Evolutionary conservation across 2,797 vertebrate genomes (phyloP), one percentile per base, ranked within the genome.

Genomic region (Bryconaethiops microstoma): DNA sequence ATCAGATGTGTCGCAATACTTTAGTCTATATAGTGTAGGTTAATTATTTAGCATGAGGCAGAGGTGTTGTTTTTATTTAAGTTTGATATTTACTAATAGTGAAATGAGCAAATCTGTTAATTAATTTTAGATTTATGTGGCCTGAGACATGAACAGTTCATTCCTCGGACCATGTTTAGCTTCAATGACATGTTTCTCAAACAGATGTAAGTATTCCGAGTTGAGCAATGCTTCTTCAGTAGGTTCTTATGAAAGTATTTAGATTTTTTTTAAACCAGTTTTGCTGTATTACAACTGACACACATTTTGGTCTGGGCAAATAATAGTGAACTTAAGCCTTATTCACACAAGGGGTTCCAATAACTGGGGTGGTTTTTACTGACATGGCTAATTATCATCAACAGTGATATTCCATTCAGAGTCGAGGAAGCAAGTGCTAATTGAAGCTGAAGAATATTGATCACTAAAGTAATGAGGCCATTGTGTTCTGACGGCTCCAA

Each of bases 391-490:
- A 50, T 70, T 70, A 54, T 54, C 45, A 35, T 29, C 23, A 2
- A 35, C 48, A 17, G 69, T 71, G 48, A 52, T 50, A 45, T 70
- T 25, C 68, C 45, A 23, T 71, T 71, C 48, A 71, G 68, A 55
- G 23, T 35, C 50, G 7, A 71, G 10, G 23, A 71, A 25, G 68
- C 16, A 0, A 52, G 23, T 54, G 23, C 23, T n/a, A 71, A 35
- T 71, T 9, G 54, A 71, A 35, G 19, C 23, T 70, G 68, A 71
- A 10, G 23, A 54, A 71, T 71, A 50, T 50, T 54, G 48, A 35
- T 71, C 16, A 5, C 17, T 35, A 23, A 54, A 17, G 50, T 71
- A 35, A 19, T 55, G 25, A 54, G 8, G 48, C 12, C 69, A 71
- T 35, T 35, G 23, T 54, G 25, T 4, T 65, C 63, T 65, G 29